A percentile compares a stretch with the other conserved stretches of the same genome.
These are phyloP conservation scores for Dendropsophus ebraccatus DNA, from an alignment of 2,113 vertebrate species.

Conservation along the genomic window DNA sequence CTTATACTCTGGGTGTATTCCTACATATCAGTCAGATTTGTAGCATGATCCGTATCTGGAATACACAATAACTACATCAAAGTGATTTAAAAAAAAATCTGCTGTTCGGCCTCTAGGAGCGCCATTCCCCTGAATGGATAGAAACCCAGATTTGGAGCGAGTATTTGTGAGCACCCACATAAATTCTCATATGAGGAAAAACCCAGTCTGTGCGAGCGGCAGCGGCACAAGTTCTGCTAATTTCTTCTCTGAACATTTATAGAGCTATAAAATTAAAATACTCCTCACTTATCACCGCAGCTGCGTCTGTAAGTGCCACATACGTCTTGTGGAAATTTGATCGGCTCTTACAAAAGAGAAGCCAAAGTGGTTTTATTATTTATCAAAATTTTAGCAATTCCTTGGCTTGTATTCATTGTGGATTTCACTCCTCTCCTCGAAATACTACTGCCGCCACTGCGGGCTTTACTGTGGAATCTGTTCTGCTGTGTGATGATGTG, in stretches of 20 bases:
- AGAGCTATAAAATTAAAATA: conserved; percentile 4
- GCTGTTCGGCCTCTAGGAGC: neutral
- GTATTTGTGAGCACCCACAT: neutral
- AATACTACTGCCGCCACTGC: neutral
- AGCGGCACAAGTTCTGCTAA: neutral
- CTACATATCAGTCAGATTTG: too few species aligned
- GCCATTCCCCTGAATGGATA: neutral
- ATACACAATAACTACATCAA: too few species aligned
- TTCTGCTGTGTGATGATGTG: neutral
- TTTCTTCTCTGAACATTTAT: conserved; percentile 18
- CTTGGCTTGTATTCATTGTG: neutral
- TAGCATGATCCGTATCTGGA: too few species aligned
- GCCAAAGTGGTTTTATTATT: neutral
- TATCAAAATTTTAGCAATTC: neutral
- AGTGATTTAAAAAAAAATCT: too few species aligned
- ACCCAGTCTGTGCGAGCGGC: neutral
- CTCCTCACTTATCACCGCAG: neutral
- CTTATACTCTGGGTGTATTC: too few species aligned
- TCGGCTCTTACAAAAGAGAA: neutral
- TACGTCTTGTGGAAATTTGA: neutral
- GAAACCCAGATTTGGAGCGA: neutral
- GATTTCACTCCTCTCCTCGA: neutral
- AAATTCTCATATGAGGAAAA: neutral
- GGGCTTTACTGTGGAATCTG: neutral
- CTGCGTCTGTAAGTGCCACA: neutral